Conservation (phyloP, 2,888 invertebrate species). For the Macrosoma leucophasiata region DNA sequence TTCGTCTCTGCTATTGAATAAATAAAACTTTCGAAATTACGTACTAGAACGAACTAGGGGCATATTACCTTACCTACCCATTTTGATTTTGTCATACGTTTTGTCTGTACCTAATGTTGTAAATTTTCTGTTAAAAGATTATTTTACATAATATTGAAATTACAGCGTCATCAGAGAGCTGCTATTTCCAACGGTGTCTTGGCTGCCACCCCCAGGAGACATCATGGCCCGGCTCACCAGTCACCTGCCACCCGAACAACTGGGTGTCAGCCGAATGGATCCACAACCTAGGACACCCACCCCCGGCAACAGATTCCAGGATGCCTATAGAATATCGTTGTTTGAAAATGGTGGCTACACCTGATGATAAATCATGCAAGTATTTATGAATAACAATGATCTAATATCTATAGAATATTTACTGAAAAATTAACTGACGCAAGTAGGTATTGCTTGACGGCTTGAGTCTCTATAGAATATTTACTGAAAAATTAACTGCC, state of each 20-base stretch:
- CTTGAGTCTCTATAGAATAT: no score
- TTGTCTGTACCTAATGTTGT: no score
- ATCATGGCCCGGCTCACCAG: constrained; percentile 34
- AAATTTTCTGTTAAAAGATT: no score
- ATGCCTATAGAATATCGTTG: constrained; percentile 60
- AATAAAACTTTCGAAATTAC: no score
- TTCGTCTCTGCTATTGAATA: no score
- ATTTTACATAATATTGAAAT: no score
- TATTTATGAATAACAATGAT: constrained; percentile 11
- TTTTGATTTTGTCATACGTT: no score
- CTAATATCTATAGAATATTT: constrained; percentile 2
- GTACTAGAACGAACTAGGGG: no score
- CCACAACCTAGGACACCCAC: constrained; percentile 59
- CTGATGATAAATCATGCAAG: constrained; percentile 64
- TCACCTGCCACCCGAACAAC: constrained; percentile 53
- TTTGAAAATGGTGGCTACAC: constrained; percentile 64
- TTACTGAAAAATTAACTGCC: no score
- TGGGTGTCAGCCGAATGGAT: constrained; percentile 65
- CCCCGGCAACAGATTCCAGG: constrained; percentile 56
- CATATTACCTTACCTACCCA: no score
- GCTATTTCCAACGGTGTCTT: constrained; percentile 57
- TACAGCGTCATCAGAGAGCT: constrained; percentile 56
- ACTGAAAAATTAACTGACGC: no score
- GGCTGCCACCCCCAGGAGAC: constrained; percentile 53
- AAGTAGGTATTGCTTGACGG: no score